Evolutionary conservation across 2,113 vertebrate species (phyloP).

Genomic region (Pseudopodoces humilis): DNA sequence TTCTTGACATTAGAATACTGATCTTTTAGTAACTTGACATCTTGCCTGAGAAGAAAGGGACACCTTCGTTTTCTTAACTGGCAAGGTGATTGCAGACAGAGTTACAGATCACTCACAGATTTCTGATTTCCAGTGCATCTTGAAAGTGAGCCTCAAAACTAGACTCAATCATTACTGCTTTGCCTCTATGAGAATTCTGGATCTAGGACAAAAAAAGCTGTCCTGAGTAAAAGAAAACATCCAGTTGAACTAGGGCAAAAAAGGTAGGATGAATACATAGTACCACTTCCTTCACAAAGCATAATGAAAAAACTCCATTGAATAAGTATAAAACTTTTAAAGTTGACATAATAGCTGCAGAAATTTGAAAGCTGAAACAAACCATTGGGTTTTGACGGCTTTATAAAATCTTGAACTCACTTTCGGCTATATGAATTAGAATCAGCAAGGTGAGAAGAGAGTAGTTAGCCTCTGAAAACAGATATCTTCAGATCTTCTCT

Average conservation of each 20-base stretch:
- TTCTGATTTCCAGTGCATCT: neutral
- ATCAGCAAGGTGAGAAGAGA: neutral
- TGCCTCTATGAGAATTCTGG: neutral
- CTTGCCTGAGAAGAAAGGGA: constrained; percentile 10
- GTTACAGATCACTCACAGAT: neutral
- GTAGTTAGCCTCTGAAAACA: neutral
- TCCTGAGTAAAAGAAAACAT: neutral
- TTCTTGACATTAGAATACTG: neutral
- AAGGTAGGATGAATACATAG: neutral
- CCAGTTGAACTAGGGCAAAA: neutral
- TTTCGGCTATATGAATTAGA: neutral
- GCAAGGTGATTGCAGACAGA: neutral
- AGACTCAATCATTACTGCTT: neutral
- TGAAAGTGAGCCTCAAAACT: neutral
- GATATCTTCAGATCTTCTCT: neutral
- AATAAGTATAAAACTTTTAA: neutral
- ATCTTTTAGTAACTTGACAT: neutral
- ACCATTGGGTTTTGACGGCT: neutral
- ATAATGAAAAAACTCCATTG: neutral
- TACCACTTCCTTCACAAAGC: neutral
- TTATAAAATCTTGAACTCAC: neutral
- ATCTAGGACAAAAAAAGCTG: neutral
- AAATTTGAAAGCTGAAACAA: neutral
- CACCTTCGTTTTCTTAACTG: neutral
- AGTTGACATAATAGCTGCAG: neutral